Percentiles rank a stretch among this genome's conserved stretches.
These are phyloP conservation scores for Danio tinwini DNA, from an alignment of 2,797 vertebrate species.

Conservation along the genomic window DNA sequence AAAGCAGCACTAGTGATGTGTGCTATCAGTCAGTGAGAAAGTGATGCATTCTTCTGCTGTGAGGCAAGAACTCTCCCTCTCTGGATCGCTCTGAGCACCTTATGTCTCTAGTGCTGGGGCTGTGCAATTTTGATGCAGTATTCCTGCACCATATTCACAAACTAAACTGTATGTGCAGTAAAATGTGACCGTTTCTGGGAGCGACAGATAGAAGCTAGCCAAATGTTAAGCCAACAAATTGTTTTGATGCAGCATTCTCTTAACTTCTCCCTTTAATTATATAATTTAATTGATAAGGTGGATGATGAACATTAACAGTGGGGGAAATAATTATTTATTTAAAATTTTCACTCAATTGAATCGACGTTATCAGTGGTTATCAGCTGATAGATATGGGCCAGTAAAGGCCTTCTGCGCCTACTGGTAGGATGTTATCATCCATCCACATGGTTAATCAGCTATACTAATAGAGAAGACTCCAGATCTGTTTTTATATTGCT, in stretches of 20 bases:
- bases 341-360: too few relatives aligned
- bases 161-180: constrained; percentile 43
- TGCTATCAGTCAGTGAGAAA: constrained; percentile 48
- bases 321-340: too few relatives aligned
- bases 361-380: too few relatives aligned
- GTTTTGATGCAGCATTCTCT: neutral
- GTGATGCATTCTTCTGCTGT: constrained; percentile 36
- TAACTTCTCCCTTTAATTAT: neutral
- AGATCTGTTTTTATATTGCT: too few relatives aligned
- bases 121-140: constrained; percentile 31
- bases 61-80: constrained; percentile 23
- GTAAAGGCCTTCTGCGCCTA: too few relatives aligned
- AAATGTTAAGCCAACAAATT: neutral
- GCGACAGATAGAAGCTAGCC: neutral
- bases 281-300: neutral
- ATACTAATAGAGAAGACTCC: too few relatives aligned
- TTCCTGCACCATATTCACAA: constrained; percentile 41
- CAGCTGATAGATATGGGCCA: too few relatives aligned
- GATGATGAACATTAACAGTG: too few relatives aligned
- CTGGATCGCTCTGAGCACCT: constrained; percentile 44
- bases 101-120: constrained; percentile 41
- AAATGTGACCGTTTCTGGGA: neutral
- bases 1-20: constrained; percentile 43
- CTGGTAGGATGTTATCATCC: too few relatives aligned
- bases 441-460: too few relatives aligned